A percentile compares a stretch with the other conserved stretches of the same genome.
Conservation (phyloP, 2,888 invertebrate genomes). For the Caenorhabditis sinica region DNA sequence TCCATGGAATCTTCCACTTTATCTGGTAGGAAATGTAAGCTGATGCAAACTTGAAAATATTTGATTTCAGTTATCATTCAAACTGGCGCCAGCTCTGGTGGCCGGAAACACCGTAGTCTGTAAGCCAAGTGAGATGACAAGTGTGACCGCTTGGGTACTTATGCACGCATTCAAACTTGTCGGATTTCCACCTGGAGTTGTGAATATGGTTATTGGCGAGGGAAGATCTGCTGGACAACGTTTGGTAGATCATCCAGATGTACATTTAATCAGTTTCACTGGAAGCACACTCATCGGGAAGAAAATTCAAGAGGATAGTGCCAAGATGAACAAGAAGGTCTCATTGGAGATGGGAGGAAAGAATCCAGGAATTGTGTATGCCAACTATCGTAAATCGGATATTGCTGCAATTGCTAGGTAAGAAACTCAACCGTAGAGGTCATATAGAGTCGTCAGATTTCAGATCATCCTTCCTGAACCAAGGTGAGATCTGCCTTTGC, state of each 20-base stretch:
- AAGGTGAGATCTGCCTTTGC: conserved; percentile 87
- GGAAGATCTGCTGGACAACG: conserved; percentile 85
- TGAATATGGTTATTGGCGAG: conserved; percentile 86
- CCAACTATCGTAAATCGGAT: conserved; percentile 85
- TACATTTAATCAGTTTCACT: conserved; percentile 86
- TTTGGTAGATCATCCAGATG: conserved; percentile 85
- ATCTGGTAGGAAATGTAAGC: conserved; percentile 82
- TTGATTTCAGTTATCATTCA: conserved; percentile 85
- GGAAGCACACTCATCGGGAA: conserved; percentile 84
- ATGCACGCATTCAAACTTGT: conserved; percentile 85
- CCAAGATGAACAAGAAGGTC: conserved; percentile 85
- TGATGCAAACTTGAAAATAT: background rate
- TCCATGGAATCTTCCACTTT: conserved; percentile 87
- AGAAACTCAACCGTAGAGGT: background rate
- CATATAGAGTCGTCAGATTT: background rate
- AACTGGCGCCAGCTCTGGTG: conserved; percentile 86
- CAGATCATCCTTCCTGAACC: conserved; percentile 86
- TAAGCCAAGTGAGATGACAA: conserved; percentile 87
- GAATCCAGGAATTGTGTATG: conserved; percentile 86
- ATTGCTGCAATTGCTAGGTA: conserved; percentile 84
- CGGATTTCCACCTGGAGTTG: conserved; percentile 86
- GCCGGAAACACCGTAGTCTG: conserved; percentile 86
- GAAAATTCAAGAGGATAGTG: conserved; percentile 76
- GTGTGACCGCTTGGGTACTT: conserved; percentile 86
- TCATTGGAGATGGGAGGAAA: conserved; percentile 87